A percentile compares a stretch with the other conserved stretches of the same genome.
phyloP scores from a whole-genome alignment of 2,113 vertebrate species.

The Copsychus sechellarum region DNA sequence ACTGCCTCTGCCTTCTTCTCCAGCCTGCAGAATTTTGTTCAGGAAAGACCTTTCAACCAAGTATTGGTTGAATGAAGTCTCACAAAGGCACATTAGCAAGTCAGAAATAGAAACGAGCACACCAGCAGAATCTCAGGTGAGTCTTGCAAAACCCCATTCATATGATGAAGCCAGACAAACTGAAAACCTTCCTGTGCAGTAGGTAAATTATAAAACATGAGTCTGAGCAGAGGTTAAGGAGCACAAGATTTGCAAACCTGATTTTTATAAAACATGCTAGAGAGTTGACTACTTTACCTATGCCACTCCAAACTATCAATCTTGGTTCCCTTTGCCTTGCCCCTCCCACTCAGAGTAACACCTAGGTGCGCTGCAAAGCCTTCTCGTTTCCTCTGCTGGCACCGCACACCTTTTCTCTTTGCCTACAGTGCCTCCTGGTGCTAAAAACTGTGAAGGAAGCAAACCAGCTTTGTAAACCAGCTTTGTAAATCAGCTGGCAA shows the following conservation, averaged over 20 bases:
- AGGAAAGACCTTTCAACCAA: not conserved
- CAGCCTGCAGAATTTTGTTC: not conserved
- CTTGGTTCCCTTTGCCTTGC: rapidly evolving
- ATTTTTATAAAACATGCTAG: rapidly evolving
- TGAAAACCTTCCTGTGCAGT: not conserved
- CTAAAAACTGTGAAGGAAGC: not conserved
- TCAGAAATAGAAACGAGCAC: not conserved
- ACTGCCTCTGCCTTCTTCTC: not conserved
- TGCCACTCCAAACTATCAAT: rapidly evolving
- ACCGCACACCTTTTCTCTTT: rapidly evolving
- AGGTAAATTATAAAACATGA: not conserved
- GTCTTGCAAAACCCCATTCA: not conserved
- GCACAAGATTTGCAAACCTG: not conserved
- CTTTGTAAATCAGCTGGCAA: not conserved
- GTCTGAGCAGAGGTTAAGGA: not conserved
- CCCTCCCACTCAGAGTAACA: not conserved
- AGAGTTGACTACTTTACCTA: not conserved
- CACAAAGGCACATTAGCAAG: not conserved
- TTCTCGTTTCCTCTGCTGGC: rapidly evolving
- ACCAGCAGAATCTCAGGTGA: not conserved
- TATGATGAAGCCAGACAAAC: not conserved
- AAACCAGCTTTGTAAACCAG: not conserved
- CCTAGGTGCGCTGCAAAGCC: rapidly evolving
- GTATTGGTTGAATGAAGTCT: not conserved
- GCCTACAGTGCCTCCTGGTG: slow-evolving; percentile 3